Percentiles rank a stretch among this genome's conserved stretches.
Evolutionary conservation across 2,888 invertebrate genomes (phyloP).

Genomic region (Thymelicus lineola): DNA sequence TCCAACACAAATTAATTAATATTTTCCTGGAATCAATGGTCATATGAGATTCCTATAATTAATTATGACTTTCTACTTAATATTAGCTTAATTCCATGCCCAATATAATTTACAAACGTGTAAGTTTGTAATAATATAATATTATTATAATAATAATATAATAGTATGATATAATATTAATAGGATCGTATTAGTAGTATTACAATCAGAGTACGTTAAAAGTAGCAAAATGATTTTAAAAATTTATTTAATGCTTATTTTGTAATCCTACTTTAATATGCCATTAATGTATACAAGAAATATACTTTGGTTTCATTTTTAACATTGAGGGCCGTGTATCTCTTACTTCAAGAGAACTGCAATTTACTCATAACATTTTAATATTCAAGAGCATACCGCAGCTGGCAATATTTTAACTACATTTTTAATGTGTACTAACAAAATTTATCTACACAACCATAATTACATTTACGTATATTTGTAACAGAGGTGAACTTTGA

Average conservation of each 20-base stretch:
- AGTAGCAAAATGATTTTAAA: neutral
- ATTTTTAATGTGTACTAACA: slow-evolving; percentile 8
- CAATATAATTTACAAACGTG: too few relatives aligned
- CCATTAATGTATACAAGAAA: neutral
- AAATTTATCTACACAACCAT: slow-evolving; percentile 8
- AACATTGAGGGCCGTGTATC: slow-evolving; percentile 2
- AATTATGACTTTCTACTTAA: too few relatives aligned
- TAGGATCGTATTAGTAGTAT: too few relatives aligned
- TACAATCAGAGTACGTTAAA: too few relatives aligned
- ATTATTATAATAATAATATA: too few relatives aligned
- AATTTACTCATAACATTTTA: slow-evolving; percentile 16
- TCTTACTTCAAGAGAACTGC: slow-evolving; percentile 9
- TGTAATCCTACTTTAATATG: neutral
- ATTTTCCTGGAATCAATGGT: too few relatives aligned
- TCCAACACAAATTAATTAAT: too few relatives aligned
- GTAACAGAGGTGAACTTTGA: neutral
- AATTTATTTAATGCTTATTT: neutral
- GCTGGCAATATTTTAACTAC: slow-evolving; percentile 5
- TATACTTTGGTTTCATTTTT: neutral
- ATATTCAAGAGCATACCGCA: slow-evolving; percentile 11
- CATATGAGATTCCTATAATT: too few relatives aligned
- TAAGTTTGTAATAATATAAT: too few relatives aligned
- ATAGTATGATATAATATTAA: too few relatives aligned
- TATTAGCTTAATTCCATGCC: too few relatives aligned
- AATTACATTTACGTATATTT: neutral